Conservation (phyloP, 2,888 invertebrate species). For the Gymnosoma rotundatum region DNA sequence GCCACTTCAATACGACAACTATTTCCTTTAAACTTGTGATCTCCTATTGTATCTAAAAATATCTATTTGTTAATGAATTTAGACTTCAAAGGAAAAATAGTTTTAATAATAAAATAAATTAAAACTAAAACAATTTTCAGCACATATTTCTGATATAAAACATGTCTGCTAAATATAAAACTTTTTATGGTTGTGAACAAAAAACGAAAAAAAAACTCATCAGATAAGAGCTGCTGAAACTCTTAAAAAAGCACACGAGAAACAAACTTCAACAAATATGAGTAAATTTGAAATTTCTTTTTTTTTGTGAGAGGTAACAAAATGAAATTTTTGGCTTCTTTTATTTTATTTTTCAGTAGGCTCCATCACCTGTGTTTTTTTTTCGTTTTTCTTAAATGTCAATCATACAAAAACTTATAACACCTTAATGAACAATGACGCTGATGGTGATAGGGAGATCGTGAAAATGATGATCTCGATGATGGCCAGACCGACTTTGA, state of each 20-base stretch:
- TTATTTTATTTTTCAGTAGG: conserved; percentile 44
- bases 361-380: conserved; percentile 56
- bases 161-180: neutral
- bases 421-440: conserved; percentile 62
- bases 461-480: conserved; percentile 58
- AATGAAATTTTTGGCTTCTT: conserved; percentile 24
- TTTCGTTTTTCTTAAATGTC: conserved; percentile 36
- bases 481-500: conserved; percentile 56
- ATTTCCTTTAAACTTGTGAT: too few species aligned
- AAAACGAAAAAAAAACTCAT: neutral
- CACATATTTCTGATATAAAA: too few species aligned
- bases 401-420: conserved; percentile 54
- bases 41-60: too few species aligned
- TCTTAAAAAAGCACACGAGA: conserved; percentile 11
- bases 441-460: conserved; percentile 62
- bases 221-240: conserved; percentile 30
- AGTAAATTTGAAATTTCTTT: neutral
- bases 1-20: too few species aligned
- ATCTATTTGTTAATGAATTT: too few species aligned
- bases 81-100: too few species aligned
- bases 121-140: too few species aligned
- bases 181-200: neutral
- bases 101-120: too few species aligned
- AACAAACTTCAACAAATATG: conserved; percentile 4
- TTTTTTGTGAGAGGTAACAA: neutral